Base-by-base conservation (phyloP, 2,797 vertebrate genomes). In the Chaetodon trifasciatus region DNA sequence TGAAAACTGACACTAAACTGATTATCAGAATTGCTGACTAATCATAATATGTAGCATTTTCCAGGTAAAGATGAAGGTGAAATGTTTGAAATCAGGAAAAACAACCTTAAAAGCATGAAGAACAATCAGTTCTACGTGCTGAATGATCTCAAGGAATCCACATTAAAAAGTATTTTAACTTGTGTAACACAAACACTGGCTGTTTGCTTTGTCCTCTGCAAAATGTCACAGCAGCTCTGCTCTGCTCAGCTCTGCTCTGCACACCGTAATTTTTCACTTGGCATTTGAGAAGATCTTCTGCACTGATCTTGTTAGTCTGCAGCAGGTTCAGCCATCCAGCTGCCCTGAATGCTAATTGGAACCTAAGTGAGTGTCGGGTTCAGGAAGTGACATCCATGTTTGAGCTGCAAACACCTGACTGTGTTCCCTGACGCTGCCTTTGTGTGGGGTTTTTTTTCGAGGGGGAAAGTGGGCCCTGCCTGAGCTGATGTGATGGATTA, bases 401-500 rank as follows among this genome's bases (percentile, higher is more conserved):
- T 55, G 57, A 76, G 62, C 83, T 24, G 56, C 63, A 60, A 73
- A 79, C 86, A 86, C 79, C 81, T 70, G 75, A 74, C 58, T 70
- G 21, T 81, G 68, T 60, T 66, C 49, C 39, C 37, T 9, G 32
- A 75, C 55, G 17, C n/a, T 42, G 50, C 23, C 56, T 47, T 0
- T 13, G 49, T 55, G 55, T 42, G 42, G 0, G 19, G 32, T 2
- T 15, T 6, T 47, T 60, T 64, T 63, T 63, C 5, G 37, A 37
- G 9, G 47, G 21, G 58, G n/a, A 73, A 72, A 24, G 49, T n/a
- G 46, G 47, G 75, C 19, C 65, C 65, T 61, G 49, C 42, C 74
- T 78, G 65, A 75, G 71, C 76, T 80, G 67, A 83, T 84, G 70
- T 75, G 88, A 93, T 90, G 83, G 86, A 91, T 94, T 92, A 93